These are phyloP conservation scores for Nestor notabilis DNA, from an alignment of 2,113 vertebrate genomes.

Conservation along the genomic window DNA sequence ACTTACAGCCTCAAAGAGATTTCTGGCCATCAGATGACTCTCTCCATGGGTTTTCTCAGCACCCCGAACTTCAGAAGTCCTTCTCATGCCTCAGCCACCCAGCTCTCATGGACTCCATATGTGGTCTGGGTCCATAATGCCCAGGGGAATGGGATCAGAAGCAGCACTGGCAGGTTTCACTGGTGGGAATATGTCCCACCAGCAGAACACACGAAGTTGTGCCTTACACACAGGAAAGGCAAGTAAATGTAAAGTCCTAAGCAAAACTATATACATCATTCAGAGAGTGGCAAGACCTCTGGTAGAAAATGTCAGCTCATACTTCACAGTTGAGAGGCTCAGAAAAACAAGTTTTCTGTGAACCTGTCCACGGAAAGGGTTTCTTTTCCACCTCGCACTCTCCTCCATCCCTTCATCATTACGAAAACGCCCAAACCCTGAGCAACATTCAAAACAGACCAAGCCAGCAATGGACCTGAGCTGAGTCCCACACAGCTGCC, in stretches of 20 bases:
- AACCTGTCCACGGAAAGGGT: background rate
- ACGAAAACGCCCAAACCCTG: background rate
- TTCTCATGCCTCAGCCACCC: background rate
- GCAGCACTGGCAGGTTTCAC: background rate
- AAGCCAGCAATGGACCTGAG: background rate
- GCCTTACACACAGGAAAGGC: background rate
- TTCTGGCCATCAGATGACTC: background rate
- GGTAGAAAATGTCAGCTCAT: background rate
- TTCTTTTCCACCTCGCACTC: background rate
- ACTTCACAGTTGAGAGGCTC: background rate
- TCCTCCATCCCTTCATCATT: background rate
- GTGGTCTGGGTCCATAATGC: background rate
- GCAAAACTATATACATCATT: background rate
- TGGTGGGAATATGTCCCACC: background rate
- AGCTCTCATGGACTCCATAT: background rate
- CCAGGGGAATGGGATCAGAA: background rate
- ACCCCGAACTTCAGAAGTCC: background rate
- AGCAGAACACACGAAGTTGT: background rate
- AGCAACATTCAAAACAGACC: background rate
- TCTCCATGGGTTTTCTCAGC: background rate
- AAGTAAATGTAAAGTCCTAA: background rate
- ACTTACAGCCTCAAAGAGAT: background rate
- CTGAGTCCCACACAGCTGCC: background rate
- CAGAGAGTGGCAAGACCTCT: background rate
- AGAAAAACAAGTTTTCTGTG: background rate